Evolutionary conservation across 1,140 invertebrate species (phyloP), one percentile per base, ranked within the genome.

Genomic region (Pogonognathellus flavescens): DNA sequence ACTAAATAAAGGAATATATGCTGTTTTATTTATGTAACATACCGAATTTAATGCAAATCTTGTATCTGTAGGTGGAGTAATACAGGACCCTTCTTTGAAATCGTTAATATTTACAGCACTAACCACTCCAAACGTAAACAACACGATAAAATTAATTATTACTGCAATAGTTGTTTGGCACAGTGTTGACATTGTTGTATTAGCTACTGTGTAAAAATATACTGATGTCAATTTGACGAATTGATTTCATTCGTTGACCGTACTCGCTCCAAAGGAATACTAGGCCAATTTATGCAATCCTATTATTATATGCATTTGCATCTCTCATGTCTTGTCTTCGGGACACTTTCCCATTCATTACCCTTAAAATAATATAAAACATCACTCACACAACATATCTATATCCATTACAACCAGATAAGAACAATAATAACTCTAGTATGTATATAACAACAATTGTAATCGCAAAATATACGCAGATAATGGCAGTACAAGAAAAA

Each of bases 241-340:
- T 76, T 9, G 31, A 18, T 76, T 50, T 31, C 13, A 49, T 16
- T 76, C 31, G 49, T 76, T 50, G 31, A 76, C 20, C 14, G 25
- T 18, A n/a, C 41, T 9, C 14, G 18, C 22, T 76, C 31, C 16
- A 76, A 41, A 76, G 16, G 70, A 76, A 50, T 76, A 76, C 70
- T 76, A 76, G 70, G 31, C 49, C n/a, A 31, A 76, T 76, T 76
- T 13, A 31, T n/a, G 31, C 70, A 18, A 16, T 76, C n/a, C 70
- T 76, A 76, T 76, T 76, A 76, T 76, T 76, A 76, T 76, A n/a
- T 72, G 22, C 14, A 66, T 22, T 66, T 20, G 18, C 62, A 41
- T 41, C 22, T 70, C 20, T 6, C n/a, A 9, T 50, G 70, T 76
- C 31, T 49, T 31, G 7, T 49, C n/a, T n/a, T 76, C 62, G 25